phyloP scores from a whole-genome alignment of 2,888 invertebrate species.

The Sericinus montela region DNA sequence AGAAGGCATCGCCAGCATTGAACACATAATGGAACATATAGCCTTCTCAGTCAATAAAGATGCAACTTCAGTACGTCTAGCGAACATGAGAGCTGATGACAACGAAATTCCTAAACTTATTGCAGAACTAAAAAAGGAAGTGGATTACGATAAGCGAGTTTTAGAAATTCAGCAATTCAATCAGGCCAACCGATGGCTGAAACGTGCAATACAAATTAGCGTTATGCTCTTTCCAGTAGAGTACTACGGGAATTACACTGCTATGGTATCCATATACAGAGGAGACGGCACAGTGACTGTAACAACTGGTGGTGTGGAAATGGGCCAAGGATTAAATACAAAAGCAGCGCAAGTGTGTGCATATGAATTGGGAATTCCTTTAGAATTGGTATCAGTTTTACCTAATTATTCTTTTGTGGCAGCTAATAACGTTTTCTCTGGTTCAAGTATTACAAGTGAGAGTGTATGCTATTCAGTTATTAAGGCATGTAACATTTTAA shows the following conservation, averaged over 20 bases:
- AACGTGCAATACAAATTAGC: slow-evolving; percentile 82
- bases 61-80: slow-evolving; percentile 75
- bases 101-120: slow-evolving; percentile 74
- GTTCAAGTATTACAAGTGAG: slow-evolving; percentile 84
- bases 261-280: slow-evolving; percentile 82
- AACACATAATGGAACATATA: slow-evolving; percentile 85
- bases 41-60: slow-evolving; percentile 78
- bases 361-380: slow-evolving; percentile 83
- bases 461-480: slow-evolving; percentile 76
- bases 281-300: slow-evolving; percentile 85
- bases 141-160: slow-evolving; percentile 74
- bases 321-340: slow-evolving; percentile 90
- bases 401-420: slow-evolving; percentile 78
- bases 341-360: slow-evolving; percentile 89
- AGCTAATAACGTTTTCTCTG: slow-evolving; percentile 82
- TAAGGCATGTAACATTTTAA: slow-evolving; percentile 79
- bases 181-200: slow-evolving; percentile 85
- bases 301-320: slow-evolving; percentile 84
- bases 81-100: slow-evolving; percentile 72
- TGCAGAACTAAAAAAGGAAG: slow-evolving; percentile 52
- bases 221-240: slow-evolving; percentile 83
- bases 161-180: slow-evolving; percentile 78
- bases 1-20: slow-evolving; percentile 80
- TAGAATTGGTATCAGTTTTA: slow-evolving; percentile 80
- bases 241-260: slow-evolving; percentile 77